Evolutionary conservation across 2,888 invertebrate genomes (phyloP), one percentile per base, ranked within the genome.

Genomic region (Cinara cedri): DNA sequence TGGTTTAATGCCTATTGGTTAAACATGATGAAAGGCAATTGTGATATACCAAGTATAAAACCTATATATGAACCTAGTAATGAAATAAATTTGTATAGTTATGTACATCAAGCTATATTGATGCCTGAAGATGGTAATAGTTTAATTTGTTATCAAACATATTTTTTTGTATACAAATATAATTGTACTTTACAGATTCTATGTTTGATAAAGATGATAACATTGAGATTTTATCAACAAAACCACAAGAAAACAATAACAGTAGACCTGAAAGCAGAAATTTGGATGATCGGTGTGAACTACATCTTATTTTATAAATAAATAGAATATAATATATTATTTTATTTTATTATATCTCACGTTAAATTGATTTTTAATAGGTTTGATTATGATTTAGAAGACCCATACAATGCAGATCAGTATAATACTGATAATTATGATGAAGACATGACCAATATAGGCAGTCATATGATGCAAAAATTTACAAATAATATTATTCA

Each of bases 1-100:
- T 96, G 96, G 87, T 97, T 98, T 87, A 99, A 99, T 86, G 94
- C 95, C 0, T 97, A 98, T 85, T 99, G 98, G 98, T 87, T 99
- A 83, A 95, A 96, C 84, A 97, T 98, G 92, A 95, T 98, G 55
- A 96, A 97, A 86, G 89, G 89, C 62, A 87, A 89, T 82, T 62
- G 78, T 51, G 70, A 78, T 42, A 49, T 60, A 1, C 60, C 78
- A 16, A 68, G 16, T 46, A n/a, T 46, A 19, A 78, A 78, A 62
- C 60, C 68, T 24, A 78, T 34, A 62, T 78, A 60, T 70, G 68
- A 78, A 1, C 44, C 65, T 10, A 76, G n/a, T 19, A 62, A 70
- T 2, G 78, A 70, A 70, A 62, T 78, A n/a, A 78, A 70, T 62
- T 19, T 78, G 19, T 78, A 78, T n/a, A 88, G 88, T n/a, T 86